Conservation (phyloP, 2,888 invertebrate genomes). For the Pilophorus perplexus region DNA sequence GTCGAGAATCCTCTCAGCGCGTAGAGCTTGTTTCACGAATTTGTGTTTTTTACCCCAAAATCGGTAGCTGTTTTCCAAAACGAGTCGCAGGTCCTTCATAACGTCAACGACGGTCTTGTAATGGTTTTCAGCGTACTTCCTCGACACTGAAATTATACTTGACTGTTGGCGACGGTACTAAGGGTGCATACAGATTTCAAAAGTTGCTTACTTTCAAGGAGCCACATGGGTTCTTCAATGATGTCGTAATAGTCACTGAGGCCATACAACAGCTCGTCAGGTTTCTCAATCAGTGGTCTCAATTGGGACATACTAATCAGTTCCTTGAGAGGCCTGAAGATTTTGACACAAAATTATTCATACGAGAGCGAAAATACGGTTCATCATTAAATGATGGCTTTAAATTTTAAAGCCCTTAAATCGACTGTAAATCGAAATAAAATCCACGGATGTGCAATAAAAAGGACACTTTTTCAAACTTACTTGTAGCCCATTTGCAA, state of each 20-base stretch:
- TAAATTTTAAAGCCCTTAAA: too few species aligned
- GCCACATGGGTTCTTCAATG: constrained; percentile 55
- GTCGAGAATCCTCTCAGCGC: constrained; percentile 55
- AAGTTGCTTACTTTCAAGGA: constrained; percentile 53
- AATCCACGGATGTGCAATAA: too few species aligned
- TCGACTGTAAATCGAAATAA: too few species aligned
- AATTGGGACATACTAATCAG: constrained; percentile 50
- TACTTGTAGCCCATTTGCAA: constrained; percentile 41
- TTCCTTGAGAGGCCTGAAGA: constrained; percentile 5
- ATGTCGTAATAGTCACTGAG: constrained; percentile 54
- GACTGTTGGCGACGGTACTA: not conserved
- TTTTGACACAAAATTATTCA: not conserved
- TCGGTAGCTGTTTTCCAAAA: constrained; percentile 57
- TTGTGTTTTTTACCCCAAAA: constrained; percentile 55
- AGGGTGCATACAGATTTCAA: too few species aligned
- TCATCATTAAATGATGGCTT: not conserved
- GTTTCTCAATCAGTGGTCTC: constrained; percentile 53
- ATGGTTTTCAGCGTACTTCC: constrained; percentile 48
- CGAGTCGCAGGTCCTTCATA: constrained; percentile 54
- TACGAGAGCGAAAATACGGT: not conserved
- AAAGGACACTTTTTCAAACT: too few species aligned
- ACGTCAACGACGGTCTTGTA: constrained; percentile 54
- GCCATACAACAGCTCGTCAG: constrained; percentile 52
- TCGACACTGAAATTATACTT: constrained; percentile 44
- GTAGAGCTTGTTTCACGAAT: constrained; percentile 54